Conservation (phyloP, 2,888 invertebrate species). For the Nematopogon swammerdamellus region DNA sequence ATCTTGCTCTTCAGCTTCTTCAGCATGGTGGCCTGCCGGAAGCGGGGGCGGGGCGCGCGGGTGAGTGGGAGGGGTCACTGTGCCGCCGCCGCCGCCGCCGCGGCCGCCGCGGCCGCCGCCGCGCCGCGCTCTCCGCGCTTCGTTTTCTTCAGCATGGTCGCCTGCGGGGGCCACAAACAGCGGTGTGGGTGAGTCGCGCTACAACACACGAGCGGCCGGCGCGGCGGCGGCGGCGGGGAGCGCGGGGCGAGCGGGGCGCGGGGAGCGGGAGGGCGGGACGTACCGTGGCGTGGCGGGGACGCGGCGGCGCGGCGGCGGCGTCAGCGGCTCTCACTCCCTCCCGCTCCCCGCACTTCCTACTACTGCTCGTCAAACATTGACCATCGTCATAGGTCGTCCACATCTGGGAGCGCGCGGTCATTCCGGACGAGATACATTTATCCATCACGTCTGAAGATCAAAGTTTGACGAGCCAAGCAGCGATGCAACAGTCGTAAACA, state of each 20-base stretch:
- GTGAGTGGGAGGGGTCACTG: conserved; percentile 14
- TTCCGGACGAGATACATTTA: too few relatives aligned
- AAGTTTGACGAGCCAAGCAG: too few relatives aligned
- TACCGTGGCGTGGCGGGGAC: conserved; percentile 5
- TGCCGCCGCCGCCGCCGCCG: conserved; percentile 24
- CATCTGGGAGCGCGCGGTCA: too few relatives aligned
- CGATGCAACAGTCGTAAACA: too few relatives aligned
- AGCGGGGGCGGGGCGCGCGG: conserved; percentile 24
- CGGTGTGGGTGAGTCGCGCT: conserved; percentile 14
- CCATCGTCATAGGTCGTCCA: too few relatives aligned
- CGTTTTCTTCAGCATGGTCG: conserved; percentile 99
- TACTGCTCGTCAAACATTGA: too few relatives aligned
- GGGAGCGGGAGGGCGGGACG: conserved; percentile 11
- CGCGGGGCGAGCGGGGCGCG: conserved; percentile 10
- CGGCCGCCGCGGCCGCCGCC: conserved; percentile 54
- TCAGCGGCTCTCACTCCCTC: not conserved
- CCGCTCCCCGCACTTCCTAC: not conserved
- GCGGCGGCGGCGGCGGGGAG: conserved; percentile 14
- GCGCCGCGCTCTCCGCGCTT: conserved; percentile 92
- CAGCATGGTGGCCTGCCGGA: conserved; percentile 96
- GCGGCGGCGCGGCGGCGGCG: conserved; percentile 7
- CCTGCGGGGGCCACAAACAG: conserved; percentile 57
- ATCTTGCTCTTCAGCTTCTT: conserved; percentile 97
- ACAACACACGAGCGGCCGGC: conserved; percentile 14
- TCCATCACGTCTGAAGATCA: too few relatives aligned